Conservation (phyloP, 2,113 vertebrate genomes). For the Galbula dea region DNA sequence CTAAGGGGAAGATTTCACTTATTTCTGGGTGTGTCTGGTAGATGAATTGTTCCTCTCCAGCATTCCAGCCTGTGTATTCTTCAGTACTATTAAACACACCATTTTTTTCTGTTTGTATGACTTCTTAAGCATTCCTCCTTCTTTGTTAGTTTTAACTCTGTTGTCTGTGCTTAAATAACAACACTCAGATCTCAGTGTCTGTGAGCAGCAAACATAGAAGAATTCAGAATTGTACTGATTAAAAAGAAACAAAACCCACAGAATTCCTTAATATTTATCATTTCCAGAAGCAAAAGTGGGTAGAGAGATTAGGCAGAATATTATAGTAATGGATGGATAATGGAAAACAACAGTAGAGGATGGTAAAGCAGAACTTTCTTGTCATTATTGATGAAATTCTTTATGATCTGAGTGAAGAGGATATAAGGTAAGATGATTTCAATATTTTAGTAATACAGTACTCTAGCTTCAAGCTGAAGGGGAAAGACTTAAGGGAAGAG, state of each 20-base stretch:
- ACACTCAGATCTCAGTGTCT: not conserved
- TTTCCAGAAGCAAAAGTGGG: not conserved
- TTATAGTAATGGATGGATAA: not conserved
- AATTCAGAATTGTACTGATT: not conserved
- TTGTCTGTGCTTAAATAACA: not conserved
- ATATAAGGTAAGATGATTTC: not conserved
- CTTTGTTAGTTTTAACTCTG: not conserved
- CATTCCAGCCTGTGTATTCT: not conserved
- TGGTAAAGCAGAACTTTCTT: not conserved
- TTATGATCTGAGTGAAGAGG: not conserved
- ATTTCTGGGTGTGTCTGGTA: not conserved
- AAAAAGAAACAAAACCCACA: too few relatives aligned
- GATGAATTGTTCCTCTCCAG: not conserved
- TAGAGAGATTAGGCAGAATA: not conserved
- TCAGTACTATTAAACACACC: not conserved
- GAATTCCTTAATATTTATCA: not conserved
- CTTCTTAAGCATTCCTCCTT: not conserved
- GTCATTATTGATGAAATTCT: constrained; percentile 5
- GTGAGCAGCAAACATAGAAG: not conserved
- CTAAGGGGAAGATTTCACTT: not conserved
- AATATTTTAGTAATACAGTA: not conserved
- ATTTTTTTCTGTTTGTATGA: not conserved
- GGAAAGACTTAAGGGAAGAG: constrained; percentile 14
- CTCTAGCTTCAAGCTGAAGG: not conserved
- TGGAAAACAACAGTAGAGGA: not conserved